Evolutionary conservation across 2,888 invertebrate species (phyloP).

Genomic region (Ennomos erosarius): DNA sequence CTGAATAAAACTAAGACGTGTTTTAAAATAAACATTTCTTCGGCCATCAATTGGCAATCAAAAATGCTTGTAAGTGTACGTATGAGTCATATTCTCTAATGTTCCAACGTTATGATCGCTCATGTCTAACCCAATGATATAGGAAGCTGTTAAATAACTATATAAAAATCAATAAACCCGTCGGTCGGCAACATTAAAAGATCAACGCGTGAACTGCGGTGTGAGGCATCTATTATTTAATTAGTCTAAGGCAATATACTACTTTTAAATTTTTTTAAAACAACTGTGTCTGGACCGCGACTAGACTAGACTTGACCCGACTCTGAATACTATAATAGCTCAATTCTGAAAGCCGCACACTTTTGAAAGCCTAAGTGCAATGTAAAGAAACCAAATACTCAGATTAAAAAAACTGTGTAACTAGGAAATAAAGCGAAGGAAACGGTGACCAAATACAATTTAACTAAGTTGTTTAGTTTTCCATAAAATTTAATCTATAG

Average conservation of each 20-base stretch:
- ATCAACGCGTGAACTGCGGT: constrained; percentile 29
- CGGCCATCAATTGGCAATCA: neutral
- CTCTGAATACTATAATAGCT: no score
- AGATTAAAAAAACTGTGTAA: no score
- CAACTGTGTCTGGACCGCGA: neutral
- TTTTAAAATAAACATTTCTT: no score
- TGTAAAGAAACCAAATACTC: no score
- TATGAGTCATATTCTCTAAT: constrained; percentile 15
- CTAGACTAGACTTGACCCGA: no score
- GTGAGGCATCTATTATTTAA: constrained; percentile 27
- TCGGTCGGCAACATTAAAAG: constrained; percentile 21
- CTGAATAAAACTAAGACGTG: no score
- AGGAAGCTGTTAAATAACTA: constrained; percentile 35
- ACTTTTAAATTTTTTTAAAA: constrained; percentile 1
- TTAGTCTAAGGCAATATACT: constrained; percentile 7
- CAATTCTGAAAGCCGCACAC: no score
- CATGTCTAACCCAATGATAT: constrained; percentile 18
- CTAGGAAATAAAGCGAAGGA: no score
- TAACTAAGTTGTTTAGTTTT: no score
- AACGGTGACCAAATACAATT: no score
- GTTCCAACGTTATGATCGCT: constrained; percentile 20
- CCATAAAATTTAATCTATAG: no score
- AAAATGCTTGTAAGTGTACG: constrained; percentile 1
- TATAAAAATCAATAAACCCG: constrained; percentile 33
- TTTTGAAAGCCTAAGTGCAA: no score